Evolutionary conservation across 2,888 invertebrate genomes (phyloP), one percentile per base, ranked within the genome.

Genomic region (Acrobasis consociella): DNA sequence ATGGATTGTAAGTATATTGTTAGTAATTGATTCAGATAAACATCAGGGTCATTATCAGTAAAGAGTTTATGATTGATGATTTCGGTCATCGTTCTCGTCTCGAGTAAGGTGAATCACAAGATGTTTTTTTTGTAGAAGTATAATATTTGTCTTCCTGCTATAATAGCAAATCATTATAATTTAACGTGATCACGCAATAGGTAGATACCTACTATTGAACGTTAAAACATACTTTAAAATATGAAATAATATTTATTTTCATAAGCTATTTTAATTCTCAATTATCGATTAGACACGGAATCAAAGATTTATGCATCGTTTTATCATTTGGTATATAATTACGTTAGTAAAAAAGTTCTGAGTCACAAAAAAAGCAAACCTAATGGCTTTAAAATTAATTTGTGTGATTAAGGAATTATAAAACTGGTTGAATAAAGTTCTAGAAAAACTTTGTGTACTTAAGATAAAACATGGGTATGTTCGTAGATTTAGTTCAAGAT

Each of bases 1-100:
- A 5, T 31, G 31, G 5, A 31, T 5, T 31, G 31, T 31, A 31
- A 22, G 42, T 10, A 42, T 42, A 42, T 42, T 13, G 11, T 46
- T 2, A 46, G n/a, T 46, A 46, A 46, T n/a, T 13, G 2, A 46
- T 46, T 13, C 5, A 46, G 46, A 46, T 46, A 46, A 46, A n/a
- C 8, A 52, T 52, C 52, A 52, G 22, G 52, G 52, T 52, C 52
- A 52, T 17, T 10, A 31, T 31, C 31, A 52, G 1, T 52, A 52
- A 13, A 22, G 31, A 11, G 52, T 52, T 52, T 13, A 31, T 13
- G 22, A 22, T 13, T 17, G 22, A 52, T 52, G 52, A 17, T 56
- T 56, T 42, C 64, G 64, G 58, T 59, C 50, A 59, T 65, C 62
- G 65, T 61, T 63, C 59, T 62, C 37, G 13, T 63, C 59, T 62